A percentile compares a stretch with the other conserved stretches of the same genome.
phyloP scores from a whole-genome alignment of 2,888 invertebrate species.

The Parnassius apollo region DNA sequence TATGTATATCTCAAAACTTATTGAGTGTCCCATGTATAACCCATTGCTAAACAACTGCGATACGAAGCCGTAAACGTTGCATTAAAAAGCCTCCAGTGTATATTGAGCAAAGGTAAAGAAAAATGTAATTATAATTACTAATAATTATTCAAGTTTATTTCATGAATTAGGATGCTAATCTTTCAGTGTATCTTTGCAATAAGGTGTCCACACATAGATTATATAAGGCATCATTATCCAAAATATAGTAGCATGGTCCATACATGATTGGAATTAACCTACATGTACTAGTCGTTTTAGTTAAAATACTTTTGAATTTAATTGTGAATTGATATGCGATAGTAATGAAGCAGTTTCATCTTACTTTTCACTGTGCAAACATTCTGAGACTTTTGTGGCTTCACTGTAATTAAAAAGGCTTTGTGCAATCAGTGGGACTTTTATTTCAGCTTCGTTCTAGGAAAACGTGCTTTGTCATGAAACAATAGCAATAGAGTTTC shows the following conservation, averaged over 20 bases:
- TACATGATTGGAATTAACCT: not conserved
- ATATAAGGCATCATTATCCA: not conserved
- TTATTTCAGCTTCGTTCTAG: not conserved
- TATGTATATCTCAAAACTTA: too few species aligned
- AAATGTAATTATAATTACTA: too few species aligned
- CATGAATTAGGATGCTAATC: not conserved
- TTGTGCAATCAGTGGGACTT: conserved; percentile 14
- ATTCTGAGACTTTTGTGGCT: not conserved
- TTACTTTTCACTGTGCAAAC: not conserved
- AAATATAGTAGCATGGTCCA: not conserved
- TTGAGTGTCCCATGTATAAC: too few species aligned
- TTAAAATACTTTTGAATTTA: not conserved
- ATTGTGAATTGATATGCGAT: too few species aligned
- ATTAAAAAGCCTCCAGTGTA: too few species aligned
- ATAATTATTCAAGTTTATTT: not conserved
- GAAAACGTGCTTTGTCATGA: not conserved
- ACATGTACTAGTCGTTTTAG: not conserved
- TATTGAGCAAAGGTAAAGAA: too few species aligned
- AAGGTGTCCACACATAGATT: not conserved
- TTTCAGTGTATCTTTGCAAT: not conserved
- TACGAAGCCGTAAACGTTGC: too few species aligned
- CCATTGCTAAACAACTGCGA: too few species aligned
- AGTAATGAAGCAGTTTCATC: too few species aligned
- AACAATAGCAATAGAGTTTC: not conserved
- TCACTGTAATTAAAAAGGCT: conserved; percentile 7